phyloP scores from a whole-genome alignment of 2,797 vertebrate species.

The Acipenser transmontanus region DNA sequence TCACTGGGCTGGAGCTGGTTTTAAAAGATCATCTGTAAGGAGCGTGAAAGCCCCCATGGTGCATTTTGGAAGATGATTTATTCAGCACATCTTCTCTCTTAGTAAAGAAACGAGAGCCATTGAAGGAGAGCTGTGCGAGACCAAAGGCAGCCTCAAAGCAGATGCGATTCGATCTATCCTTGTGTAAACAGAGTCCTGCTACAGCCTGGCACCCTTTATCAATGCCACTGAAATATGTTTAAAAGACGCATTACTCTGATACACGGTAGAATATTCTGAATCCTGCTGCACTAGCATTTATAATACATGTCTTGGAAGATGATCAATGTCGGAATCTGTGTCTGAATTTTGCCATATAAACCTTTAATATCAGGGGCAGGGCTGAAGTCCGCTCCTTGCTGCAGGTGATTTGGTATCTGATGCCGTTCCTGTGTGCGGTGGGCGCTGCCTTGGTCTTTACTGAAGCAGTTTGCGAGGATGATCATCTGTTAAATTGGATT shows the following conservation, averaged over 20 bases:
- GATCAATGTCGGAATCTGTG: too few species aligned
- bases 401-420: too few species aligned
- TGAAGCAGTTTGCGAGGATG: background rate
- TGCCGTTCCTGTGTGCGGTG: background rate
- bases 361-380: too few species aligned
- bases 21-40: background rate
- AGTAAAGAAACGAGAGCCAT: background rate
- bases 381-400: too few species aligned
- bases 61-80: background rate
- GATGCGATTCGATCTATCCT: background rate
- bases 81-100: background rate
- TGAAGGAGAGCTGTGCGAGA: background rate
- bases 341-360: too few species aligned
- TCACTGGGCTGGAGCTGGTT: background rate
- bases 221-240: too few species aligned
- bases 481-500: background rate
- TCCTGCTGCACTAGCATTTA: too few species aligned
- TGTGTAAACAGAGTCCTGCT: too few species aligned
- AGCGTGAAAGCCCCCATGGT: background rate
- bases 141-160: background rate
- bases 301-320: too few species aligned
- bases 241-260: too few species aligned
- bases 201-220: too few species aligned
- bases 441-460: background rate
- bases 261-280: too few species aligned